Percentiles rank a stretch among this genome's conserved stretches.
These are phyloP conservation scores for Melanotus villosus DNA, from an alignment of 2,888 invertebrate genomes.

Conservation along the genomic window DNA sequence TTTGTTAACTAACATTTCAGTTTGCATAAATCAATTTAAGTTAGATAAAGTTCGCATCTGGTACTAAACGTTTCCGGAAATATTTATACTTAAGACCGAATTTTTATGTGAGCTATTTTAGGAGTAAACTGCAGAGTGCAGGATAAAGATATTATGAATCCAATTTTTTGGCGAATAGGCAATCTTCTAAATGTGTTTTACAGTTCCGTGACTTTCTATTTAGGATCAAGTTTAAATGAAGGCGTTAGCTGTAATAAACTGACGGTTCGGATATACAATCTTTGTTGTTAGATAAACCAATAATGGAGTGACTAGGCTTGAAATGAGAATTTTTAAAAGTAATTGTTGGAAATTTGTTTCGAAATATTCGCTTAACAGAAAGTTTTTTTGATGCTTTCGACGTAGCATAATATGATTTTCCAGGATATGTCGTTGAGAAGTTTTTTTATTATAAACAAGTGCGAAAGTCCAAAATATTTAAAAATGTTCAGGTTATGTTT, in stretches of 20 bases:
- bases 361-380: too few species aligned
- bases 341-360: neutral
- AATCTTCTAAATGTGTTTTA: constrained; percentile 33
- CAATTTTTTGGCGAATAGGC: constrained; percentile 37
- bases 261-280: constrained; percentile 5
- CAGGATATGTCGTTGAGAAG: too few species aligned
- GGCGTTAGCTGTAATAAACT: constrained; percentile 24
- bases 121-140: constrained; percentile 3
- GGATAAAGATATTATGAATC: constrained; percentile 24
- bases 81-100: neutral
- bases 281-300: neutral
- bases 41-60: neutral
- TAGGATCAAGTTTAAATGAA: constrained; percentile 36
- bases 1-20: neutral
- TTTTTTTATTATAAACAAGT: too few species aligned
- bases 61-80: neutral
- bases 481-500: too few species aligned
- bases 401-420: too few species aligned
- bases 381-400: too few species aligned
- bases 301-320: neutral
- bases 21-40: too few species aligned
- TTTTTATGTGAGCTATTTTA: constrained; percentile 1
- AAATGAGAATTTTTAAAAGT: neutral
- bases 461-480: too few species aligned
- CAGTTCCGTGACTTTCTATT: constrained; percentile 39